These are phyloP conservation scores for Tenthredo distinguenda DNA, from an alignment of 2,888 invertebrate species.

Conservation along the genomic window DNA sequence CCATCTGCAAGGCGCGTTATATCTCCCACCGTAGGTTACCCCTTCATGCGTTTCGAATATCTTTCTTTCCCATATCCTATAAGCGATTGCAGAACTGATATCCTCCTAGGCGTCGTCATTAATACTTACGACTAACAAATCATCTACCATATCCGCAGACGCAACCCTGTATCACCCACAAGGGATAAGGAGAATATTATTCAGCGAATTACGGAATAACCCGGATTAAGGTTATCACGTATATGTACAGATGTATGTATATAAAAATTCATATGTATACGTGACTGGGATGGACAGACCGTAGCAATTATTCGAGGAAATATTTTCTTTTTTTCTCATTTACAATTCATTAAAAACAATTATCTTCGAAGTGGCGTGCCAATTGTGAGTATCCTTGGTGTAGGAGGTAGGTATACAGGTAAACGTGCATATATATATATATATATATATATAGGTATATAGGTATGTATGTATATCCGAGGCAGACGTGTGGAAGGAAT, in stretches of 20 bases:
- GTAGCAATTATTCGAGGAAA: no score
- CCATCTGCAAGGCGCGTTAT: slow-evolving; percentile 61
- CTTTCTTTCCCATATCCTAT: background rate
- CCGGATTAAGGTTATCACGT: no score
- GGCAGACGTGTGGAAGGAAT: background rate
- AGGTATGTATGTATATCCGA: background rate
- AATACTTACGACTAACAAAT: background rate
- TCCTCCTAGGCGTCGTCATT: slow-evolving; percentile 16
- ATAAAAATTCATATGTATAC: no score
- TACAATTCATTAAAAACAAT: no score
- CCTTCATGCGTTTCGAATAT: background rate
- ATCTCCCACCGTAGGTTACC: background rate
- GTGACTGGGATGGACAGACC: no score
- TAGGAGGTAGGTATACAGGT: background rate
- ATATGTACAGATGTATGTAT: no score
- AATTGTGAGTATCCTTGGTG: slow-evolving; percentile 12
- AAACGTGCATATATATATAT: background rate
- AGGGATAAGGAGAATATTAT: background rate
- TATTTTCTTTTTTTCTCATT: no score
- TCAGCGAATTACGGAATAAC: no score
- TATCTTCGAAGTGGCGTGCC: background rate
- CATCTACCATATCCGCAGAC: background rate
- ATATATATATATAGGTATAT: no score
- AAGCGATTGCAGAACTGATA: slow-evolving; percentile 20
- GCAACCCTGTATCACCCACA: background rate